A percentile compares a stretch with the other conserved stretches of the same genome.
Conservation (phyloP, 2,113 vertebrate species). For the Periophthalmodon schlosseri region DNA sequence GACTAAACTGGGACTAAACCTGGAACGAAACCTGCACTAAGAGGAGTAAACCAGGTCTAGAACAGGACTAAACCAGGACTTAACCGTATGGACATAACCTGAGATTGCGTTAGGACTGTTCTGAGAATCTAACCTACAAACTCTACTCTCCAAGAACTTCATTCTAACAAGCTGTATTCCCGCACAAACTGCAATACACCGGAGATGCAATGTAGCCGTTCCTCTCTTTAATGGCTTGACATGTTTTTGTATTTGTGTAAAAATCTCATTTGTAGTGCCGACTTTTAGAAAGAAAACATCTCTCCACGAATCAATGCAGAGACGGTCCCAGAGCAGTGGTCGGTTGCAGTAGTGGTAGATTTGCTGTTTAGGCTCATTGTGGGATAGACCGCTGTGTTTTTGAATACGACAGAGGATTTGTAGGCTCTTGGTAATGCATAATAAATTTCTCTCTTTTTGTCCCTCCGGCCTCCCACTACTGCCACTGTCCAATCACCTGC, state of each 20-base stretch:
- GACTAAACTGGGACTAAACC: too few species aligned
- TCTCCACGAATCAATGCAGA: background rate
- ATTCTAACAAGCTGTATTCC: background rate
- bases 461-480: background rate
- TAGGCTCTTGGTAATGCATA: slow-evolving; percentile 19
- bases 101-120: too few species aligned
- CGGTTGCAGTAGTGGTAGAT: background rate
- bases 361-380: background rate
- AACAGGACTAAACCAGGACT: too few species aligned
- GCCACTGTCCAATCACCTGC: slow-evolving; percentile 14
- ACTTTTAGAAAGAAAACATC: background rate
- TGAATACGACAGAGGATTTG: slow-evolving; percentile 11
- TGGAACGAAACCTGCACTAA: too few species aligned
- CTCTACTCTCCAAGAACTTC: background rate
- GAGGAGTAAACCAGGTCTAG: too few species aligned
- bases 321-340: background rate
- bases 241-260: background rate
- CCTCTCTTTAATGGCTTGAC: background rate
- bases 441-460: slow-evolving; percentile 18
- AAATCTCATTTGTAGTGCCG: background rate
- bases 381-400: slow-evolving; percentile 2
- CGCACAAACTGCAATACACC: background rate
- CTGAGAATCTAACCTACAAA: too few species aligned
- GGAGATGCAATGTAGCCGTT: background rate
- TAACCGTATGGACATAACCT: too few species aligned